A percentile compares a stretch with the other conserved stretches of the same genome.
These are phyloP conservation scores for Steinernema scapterisci DNA, from an alignment of 2,888 invertebrate species.

Conservation along the genomic window DNA sequence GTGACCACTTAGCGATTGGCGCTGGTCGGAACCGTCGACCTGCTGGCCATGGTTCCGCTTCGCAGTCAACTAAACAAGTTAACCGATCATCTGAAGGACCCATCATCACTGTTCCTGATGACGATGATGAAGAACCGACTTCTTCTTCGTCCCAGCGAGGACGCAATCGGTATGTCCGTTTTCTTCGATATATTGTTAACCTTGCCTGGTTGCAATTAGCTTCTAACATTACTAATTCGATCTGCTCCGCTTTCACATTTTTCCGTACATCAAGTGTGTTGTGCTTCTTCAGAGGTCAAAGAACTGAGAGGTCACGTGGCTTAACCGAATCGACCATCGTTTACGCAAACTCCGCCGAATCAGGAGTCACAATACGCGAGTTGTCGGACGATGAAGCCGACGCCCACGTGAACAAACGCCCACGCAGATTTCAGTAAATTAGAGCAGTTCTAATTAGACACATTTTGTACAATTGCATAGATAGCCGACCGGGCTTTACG, in stretches of 20 bases:
- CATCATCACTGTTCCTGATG: constrained; percentile 51
- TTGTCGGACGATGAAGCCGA: constrained; percentile 64
- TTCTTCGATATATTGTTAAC: neutral
- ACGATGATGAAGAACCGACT: constrained; percentile 45
- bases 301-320: constrained; percentile 32
- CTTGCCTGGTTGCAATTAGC: neutral
- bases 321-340: constrained; percentile 33
- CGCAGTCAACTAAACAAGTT: too few species aligned
- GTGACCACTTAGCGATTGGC: neutral
- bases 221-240: neutral
- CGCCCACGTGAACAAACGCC: neutral
- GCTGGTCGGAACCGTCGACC: neutral
- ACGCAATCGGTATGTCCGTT: too few species aligned
- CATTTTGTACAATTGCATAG: neutral
- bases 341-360: neutral
- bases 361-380: constrained; percentile 51
- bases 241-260: neutral
- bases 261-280: too few species aligned
- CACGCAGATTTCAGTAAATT: neutral
- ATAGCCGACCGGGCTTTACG: neutral
- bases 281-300: constrained; percentile 24
- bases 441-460: neutral
- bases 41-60: neutral
- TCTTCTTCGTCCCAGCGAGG: neutral
- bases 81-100: too few species aligned